A percentile compares a stretch with the other conserved stretches of the same genome.
Conservation (phyloP, 2,888 invertebrate species). For the Amphimallon solstitiale region DNA sequence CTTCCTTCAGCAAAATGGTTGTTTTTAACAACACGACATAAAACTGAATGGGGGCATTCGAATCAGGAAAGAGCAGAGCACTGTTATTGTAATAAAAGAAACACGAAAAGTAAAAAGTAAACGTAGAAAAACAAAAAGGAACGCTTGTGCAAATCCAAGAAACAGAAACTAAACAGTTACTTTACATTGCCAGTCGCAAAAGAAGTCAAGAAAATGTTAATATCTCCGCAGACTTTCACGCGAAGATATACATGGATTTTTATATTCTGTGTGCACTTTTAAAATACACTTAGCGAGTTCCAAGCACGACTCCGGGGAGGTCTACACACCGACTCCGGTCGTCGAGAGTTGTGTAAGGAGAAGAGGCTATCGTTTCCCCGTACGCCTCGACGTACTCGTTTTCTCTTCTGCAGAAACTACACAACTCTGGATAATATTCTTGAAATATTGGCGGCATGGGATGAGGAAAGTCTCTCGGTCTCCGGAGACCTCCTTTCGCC, state of each 20-base stretch:
- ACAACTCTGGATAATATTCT: slow-evolving; percentile 36
- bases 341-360: slow-evolving; percentile 23
- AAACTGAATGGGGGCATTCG: neutral
- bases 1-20: too few species aligned
- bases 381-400: neutral
- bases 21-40: slow-evolving; percentile 2
- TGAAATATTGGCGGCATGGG: slow-evolving; percentile 39
- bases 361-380: neutral
- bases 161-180: slow-evolving; percentile 32
- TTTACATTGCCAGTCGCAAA: slow-evolving; percentile 24
- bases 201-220: slow-evolving; percentile 35
- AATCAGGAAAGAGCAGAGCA: neutral
- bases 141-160: neutral
- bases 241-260: slow-evolving; percentile 33
- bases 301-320: slow-evolving; percentile 16
- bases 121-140: too few species aligned
- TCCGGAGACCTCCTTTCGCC: slow-evolving; percentile 13
- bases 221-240: slow-evolving; percentile 15
- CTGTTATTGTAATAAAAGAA: neutral
- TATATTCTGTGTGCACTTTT: slow-evolving; percentile 31
- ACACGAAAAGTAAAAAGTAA: too few species aligned
- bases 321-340: slow-evolving; percentile 8
- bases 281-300: slow-evolving; percentile 34
- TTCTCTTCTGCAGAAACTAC: slow-evolving; percentile 1
- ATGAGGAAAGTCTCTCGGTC: slow-evolving; percentile 18